A percentile compares a stretch with the other conserved stretches of the same genome.
Evolutionary conservation across 2,888 invertebrate genomes (phyloP).

Genomic region (Pachycephus smyrnensis): DNA sequence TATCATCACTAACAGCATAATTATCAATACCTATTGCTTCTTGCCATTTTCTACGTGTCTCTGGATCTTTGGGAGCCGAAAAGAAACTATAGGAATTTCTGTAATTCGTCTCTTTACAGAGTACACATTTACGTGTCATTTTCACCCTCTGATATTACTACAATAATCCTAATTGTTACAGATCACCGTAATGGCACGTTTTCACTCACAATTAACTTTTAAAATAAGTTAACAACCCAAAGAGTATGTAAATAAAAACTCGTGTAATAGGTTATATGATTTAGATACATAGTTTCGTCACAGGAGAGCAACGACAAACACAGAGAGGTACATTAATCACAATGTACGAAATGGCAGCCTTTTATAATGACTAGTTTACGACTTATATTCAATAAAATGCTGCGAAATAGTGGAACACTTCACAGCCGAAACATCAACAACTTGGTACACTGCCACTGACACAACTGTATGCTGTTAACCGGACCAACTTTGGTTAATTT

Average conservation of each 20-base stretch:
- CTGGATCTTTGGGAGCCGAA: conserved; percentile 60
- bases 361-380: neutral
- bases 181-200: neutral
- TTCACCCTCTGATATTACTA: conserved; percentile 11
- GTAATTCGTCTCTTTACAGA: conserved; percentile 61
- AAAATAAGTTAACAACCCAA: neutral
- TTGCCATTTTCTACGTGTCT: conserved; percentile 57
- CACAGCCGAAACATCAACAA: neutral
- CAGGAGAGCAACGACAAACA: neutral
- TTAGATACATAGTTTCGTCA: neutral
- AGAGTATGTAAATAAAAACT: neutral
- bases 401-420: neutral
- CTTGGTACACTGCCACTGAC: neutral
- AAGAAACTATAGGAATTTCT: conserved; percentile 60
- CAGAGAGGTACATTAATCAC: neutral
- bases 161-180: neutral
- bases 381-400: neutral
- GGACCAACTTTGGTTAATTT: neutral
- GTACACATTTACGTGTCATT: conserved; percentile 61
- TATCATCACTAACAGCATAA: conserved; percentile 57
- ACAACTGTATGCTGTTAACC: neutral
- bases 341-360: neutral
- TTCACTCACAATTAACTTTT: neutral
- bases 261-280: neutral
- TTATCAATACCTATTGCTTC: conserved; percentile 54